A percentile compares a stretch with the other conserved stretches of the same genome.
Evolutionary conservation across 23 tunicate genomes (phyloP).

Genomic region (Trididemnum nubilum): DNA sequence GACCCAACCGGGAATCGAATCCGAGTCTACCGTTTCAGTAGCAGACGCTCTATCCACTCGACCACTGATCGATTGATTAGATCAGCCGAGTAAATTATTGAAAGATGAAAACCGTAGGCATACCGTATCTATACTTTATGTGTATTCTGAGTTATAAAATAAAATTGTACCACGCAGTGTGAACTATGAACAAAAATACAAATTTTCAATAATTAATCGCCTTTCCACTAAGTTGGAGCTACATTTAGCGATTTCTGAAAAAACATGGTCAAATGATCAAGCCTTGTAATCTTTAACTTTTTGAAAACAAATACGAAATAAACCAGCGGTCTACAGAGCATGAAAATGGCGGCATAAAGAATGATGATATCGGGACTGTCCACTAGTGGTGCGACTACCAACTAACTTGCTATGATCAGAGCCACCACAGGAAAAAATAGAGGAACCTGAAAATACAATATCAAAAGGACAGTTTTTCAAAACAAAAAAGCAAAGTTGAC

Average conservation of each 20-base stretch:
- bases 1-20: no score
- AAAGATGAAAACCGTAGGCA: no score
- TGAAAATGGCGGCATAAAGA: slow-evolving; percentile 52
- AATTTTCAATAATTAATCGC: not conserved
- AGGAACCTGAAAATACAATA: slow-evolving; percentile 60
- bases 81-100: no score
- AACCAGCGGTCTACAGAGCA: slow-evolving; percentile 50
- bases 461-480: no score
- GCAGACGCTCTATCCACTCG: no score
- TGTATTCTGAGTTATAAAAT: no score
- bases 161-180: no score
- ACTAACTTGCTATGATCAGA: slow-evolving; percentile 47
- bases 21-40: no score
- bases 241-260: slow-evolving; percentile 61
- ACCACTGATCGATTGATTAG: no score
- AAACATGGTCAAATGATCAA: slow-evolving; percentile 46
- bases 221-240: slow-evolving; percentile 72
- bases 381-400: slow-evolving; percentile 66
- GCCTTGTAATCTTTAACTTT: slow-evolving; percentile 45
- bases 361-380: slow-evolving; percentile 58
- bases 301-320: slow-evolving; percentile 59
- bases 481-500: no score
- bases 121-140: no score
- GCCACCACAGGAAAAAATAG: slow-evolving; percentile 53
- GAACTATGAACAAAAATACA: not conserved